phyloP scores from a whole-genome alignment of 2,888 invertebrate genomes.

The Ophion ellenae region DNA sequence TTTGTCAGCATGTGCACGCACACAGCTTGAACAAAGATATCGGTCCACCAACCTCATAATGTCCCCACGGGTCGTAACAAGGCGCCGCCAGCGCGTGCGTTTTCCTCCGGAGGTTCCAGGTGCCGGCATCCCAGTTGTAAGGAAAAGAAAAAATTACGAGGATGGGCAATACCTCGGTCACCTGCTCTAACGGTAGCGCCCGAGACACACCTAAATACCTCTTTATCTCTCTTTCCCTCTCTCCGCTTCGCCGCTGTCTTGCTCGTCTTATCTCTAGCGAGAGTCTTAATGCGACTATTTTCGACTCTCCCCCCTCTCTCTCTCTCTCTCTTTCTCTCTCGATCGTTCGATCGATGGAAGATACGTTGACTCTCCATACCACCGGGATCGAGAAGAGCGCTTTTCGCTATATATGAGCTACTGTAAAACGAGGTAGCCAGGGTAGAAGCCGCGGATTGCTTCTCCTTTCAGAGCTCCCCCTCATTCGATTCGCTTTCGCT shows the following conservation, averaged over 20 bases:
- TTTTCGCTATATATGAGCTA: constrained; percentile 28
- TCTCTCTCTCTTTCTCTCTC: constrained; percentile 40
- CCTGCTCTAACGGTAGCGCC: constrained; percentile 54
- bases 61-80: constrained; percentile 6
- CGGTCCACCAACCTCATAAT: too few species aligned
- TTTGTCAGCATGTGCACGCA: not conserved
- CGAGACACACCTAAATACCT: constrained; percentile 59
- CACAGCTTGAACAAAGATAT: not conserved
- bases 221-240: constrained; percentile 6
- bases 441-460: constrained; percentile 52
- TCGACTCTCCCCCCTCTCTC: constrained; percentile 24
- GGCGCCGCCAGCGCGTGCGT: constrained; percentile 56
- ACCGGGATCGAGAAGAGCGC: constrained; percentile 23
- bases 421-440: constrained; percentile 59
- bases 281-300: constrained; percentile 28
- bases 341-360: constrained; percentile 17
- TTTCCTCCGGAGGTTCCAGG: constrained; percentile 73
- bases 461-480: constrained; percentile 49
- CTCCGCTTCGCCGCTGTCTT: not conserved
- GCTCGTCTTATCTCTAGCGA: constrained; percentile 37
- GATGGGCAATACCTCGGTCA: constrained; percentile 32
- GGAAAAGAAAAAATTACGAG: constrained; percentile 45
- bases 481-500: constrained; percentile 67
- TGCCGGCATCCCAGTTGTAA: constrained; percentile 65
- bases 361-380: constrained; percentile 32